phyloP scores from a whole-genome alignment of 1,140 invertebrate genomes.

The Microplitis demolitor region DNA sequence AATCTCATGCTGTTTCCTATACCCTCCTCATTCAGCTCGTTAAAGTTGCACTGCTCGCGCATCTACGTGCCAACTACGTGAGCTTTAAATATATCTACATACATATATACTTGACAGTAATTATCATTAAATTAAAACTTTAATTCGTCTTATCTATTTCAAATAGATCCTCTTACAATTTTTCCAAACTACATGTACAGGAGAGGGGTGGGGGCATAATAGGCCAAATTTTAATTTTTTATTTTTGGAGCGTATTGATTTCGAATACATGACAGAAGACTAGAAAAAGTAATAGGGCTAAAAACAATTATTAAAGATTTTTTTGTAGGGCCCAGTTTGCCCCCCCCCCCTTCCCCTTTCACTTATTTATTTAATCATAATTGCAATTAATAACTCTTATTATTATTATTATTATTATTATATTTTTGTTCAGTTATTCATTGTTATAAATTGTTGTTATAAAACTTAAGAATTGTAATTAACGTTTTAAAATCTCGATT shows the following conservation, averaged over 20 bases:
- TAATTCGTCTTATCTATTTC: not conserved
- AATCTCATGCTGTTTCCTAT: constrained; percentile 26
- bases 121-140: not conserved
- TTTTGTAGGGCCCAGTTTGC: no score
- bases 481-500: constrained; percentile 12
- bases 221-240: no score
- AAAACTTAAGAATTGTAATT: not conserved
- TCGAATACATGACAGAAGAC: no score
- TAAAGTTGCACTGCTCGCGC: constrained; percentile 20
- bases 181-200: no score
- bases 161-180: no score
- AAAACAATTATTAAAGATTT: no score
- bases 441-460: not conserved
- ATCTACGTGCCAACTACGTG: constrained; percentile 3
- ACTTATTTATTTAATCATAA: no score
- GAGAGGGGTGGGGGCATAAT: no score
- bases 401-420: not conserved
- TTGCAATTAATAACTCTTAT: not conserved
- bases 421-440: not conserved
- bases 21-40: constrained; percentile 14
- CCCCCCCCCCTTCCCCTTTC: no score
- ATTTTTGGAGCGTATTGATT: no score
- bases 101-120: not conserved
- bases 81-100: not conserved
- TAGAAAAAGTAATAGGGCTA: no score